Evolutionary conservation across 37 sponge, comb jelly and placozoan genomes (phyloP).

Genomic region (Ephydatia muelleri): DNA sequence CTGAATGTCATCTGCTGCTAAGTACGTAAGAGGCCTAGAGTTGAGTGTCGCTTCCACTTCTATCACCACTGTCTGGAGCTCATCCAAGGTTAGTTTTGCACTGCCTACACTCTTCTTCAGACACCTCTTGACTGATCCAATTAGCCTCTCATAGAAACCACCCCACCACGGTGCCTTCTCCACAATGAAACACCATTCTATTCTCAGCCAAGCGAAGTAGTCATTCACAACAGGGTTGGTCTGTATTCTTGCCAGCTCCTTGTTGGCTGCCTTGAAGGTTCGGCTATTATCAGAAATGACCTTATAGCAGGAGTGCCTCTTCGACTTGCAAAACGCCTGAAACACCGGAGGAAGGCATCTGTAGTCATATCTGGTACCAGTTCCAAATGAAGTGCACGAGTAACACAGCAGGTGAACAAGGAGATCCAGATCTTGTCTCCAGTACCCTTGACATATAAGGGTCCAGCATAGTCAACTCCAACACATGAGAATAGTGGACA

Average conservation of each 20-base stretch:
- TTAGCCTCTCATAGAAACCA: conserved; percentile 20
- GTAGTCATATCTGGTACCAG: conserved; percentile 16
- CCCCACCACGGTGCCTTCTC: background rate
- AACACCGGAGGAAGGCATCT: conserved; percentile 7
- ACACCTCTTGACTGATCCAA: conserved; percentile 32
- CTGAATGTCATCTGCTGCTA: background rate
- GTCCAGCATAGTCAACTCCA: conserved; percentile 31
- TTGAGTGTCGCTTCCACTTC: conserved; percentile 31
- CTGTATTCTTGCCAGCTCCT: background rate
- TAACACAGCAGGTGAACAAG: conserved; percentile 23
- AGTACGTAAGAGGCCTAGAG: conserved; percentile 22
- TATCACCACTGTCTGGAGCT: conserved; percentile 5
- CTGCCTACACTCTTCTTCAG: conserved; percentile 13
- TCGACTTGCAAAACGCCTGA: conserved; percentile 29
- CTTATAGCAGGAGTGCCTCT: conserved; percentile 20
- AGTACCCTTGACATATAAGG: background rate
- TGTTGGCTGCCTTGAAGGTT: conserved; percentile 21
- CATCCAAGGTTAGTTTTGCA: conserved; percentile 15
- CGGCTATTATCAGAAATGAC: conserved; percentile 21
- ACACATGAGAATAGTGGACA: conserved; percentile 7
- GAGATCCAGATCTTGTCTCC: conserved; percentile 27
- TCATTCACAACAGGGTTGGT: background rate
- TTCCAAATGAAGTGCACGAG: conserved; percentile 32
- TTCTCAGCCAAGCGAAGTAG: background rate
- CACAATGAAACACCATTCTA: background rate